These are phyloP conservation scores for Mesorhabditis sp. DNA, from an alignment of 2,888 invertebrate genomes.

Conservation along the genomic window DNA sequence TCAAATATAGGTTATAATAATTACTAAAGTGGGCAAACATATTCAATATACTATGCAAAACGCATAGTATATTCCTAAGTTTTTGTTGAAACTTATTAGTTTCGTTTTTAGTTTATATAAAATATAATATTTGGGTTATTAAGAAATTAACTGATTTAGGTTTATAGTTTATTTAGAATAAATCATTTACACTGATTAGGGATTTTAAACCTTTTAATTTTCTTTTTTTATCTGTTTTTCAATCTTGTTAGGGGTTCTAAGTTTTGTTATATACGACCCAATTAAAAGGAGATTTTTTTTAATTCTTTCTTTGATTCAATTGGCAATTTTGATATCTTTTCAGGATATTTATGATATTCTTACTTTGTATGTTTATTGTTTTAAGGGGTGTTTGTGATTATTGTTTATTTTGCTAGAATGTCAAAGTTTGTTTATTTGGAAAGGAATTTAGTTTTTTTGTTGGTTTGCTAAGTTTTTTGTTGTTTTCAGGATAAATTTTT, in stretches of 20 bases:
- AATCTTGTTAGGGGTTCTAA: slow-evolving; percentile 29
- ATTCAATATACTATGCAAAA: too few relatives aligned
- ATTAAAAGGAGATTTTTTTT: slow-evolving; percentile 40
- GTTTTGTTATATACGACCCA: slow-evolving; percentile 35
- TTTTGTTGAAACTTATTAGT: not conserved
- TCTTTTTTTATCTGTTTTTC: slow-evolving; percentile 34
- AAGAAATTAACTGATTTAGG: slow-evolving; percentile 33
- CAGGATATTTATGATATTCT: slow-evolving; percentile 35
- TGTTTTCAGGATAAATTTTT: slow-evolving; percentile 5
- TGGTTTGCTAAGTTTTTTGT: slow-evolving; percentile 16
- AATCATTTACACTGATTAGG: slow-evolving; percentile 43
- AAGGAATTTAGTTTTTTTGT: slow-evolving; percentile 24
- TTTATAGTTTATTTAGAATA: slow-evolving; percentile 46
- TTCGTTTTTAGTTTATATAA: slow-evolving; percentile 38
- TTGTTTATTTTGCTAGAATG: slow-evolving; percentile 42
- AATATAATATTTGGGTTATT: slow-evolving; percentile 43
- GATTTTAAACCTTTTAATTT: slow-evolving; percentile 21
- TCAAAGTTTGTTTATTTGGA: slow-evolving; percentile 34
- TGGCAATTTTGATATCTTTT: slow-evolving; percentile 28
- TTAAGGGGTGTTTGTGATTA: slow-evolving; percentile 44
- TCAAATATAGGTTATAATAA: too few relatives aligned
- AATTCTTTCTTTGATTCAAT: slow-evolving; percentile 36
- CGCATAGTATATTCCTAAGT: too few relatives aligned
- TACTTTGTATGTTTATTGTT: slow-evolving; percentile 45
- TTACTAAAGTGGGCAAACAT: too few relatives aligned